phyloP scores from a whole-genome alignment of 2,113 vertebrate genomes.

The Chloropsis hardwickii region DNA sequence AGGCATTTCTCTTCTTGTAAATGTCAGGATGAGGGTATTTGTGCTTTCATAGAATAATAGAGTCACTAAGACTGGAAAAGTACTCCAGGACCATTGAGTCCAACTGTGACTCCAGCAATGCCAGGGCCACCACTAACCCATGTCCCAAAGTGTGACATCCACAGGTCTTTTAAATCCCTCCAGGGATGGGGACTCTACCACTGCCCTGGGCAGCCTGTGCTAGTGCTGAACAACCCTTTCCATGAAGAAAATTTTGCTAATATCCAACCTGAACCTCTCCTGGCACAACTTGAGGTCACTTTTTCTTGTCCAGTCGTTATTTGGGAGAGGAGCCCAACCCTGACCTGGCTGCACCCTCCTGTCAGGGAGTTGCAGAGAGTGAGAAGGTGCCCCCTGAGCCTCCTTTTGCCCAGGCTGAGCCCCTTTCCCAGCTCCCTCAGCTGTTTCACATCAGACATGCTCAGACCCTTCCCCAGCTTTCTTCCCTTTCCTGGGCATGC shows the following conservation, averaged over 20 bases:
- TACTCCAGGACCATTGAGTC: background rate
- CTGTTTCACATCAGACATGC: background rate
- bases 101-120: background rate
- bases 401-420: background rate
- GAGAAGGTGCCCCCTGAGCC: background rate
- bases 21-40: background rate
- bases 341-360: background rate
- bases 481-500: background rate
- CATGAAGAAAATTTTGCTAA: background rate
- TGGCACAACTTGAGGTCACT: background rate
- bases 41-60: background rate
- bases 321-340: background rate
- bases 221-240: background rate
- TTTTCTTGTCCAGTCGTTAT: background rate
- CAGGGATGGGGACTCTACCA: background rate
- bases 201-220: background rate
- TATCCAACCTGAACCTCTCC: background rate
- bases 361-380: background rate
- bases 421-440: background rate
- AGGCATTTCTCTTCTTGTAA: background rate
- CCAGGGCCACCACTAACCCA: background rate
- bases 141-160: background rate
- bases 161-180: background rate
- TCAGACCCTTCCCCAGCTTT: background rate
- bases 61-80: background rate